A percentile compares a stretch with the other conserved stretches of the same genome.
Conservation (phyloP, 1,140 invertebrate species). For the Aphelinus certus region DNA sequence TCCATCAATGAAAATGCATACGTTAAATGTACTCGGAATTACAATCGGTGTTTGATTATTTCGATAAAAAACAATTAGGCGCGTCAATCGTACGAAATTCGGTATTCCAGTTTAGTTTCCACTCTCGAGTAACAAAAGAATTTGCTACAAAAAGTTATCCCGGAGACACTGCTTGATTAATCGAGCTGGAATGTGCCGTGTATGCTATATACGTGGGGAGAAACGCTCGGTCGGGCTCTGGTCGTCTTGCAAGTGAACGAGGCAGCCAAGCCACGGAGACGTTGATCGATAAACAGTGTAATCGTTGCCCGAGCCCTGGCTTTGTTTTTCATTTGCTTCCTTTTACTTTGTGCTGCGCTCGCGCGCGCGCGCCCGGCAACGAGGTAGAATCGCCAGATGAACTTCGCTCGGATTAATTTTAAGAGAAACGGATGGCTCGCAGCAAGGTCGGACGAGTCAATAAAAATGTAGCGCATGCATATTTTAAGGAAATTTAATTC, state of each 20-base stretch:
- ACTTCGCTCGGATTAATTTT: slow-evolving; percentile 22
- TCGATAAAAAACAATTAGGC: too few relatives aligned
- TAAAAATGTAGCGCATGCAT: slow-evolving; percentile 8
- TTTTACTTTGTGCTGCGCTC: background rate
- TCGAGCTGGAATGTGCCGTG: background rate
- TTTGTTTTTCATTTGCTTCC: background rate
- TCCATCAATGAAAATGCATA: too few relatives aligned
- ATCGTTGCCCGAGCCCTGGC: slow-evolving; percentile 11
- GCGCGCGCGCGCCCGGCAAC: background rate
- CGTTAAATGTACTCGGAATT: too few relatives aligned
- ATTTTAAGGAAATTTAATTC: slow-evolving; percentile 23
- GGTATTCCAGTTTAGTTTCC: too few relatives aligned
- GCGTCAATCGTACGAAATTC: too few relatives aligned
- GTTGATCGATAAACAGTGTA: slow-evolving; percentile 30
- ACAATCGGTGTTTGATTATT: too few relatives aligned
- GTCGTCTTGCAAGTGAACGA: background rate
- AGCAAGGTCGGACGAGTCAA: background rate
- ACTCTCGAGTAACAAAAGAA: too few relatives aligned
- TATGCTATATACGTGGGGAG: background rate
- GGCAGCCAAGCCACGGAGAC: background rate
- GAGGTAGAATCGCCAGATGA: slow-evolving; percentile 5
- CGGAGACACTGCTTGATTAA: too few relatives aligned
- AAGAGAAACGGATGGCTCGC: slow-evolving; percentile 12
- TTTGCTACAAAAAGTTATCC: too few relatives aligned
- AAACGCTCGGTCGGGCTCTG: background rate